Percentiles rank a stretch among this genome's conserved stretches.
Conservation (phyloP, 2,797 vertebrate species). For the Hipposideros larvatus region DNA sequence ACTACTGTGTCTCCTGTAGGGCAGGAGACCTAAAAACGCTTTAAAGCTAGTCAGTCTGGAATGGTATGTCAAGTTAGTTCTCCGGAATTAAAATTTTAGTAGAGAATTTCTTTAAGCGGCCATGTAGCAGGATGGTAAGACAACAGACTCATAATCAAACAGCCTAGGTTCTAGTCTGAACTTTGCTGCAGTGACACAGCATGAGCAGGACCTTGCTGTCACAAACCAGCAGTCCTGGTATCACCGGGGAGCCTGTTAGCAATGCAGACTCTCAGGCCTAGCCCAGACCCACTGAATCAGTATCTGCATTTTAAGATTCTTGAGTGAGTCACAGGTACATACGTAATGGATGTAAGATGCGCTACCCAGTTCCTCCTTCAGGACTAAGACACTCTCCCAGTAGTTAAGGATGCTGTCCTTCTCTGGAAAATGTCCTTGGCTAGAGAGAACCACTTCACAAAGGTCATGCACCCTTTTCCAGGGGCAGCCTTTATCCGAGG, state of each 20-base stretch:
- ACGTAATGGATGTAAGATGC: background rate
- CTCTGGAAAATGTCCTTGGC: background rate
- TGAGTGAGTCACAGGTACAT: background rate
- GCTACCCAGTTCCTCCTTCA: background rate
- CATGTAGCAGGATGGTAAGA: background rate
- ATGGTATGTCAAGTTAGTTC: background rate
- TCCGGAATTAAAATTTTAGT: conserved; percentile 13
- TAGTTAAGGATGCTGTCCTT: background rate
- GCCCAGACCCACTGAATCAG: background rate
- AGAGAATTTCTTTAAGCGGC: background rate
- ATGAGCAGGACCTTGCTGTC: background rate
- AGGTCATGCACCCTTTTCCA: background rate
- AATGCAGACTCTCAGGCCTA: background rate
- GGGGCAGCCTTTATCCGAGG: background rate
- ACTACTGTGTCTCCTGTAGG: background rate
- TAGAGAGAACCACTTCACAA: background rate
- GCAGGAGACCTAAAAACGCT: background rate
- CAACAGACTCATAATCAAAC: background rate
- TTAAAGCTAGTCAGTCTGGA: background rate
- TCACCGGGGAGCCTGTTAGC: background rate
- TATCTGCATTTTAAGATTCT: background rate
- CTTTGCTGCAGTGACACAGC: background rate
- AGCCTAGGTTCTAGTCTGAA: background rate
- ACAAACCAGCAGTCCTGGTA: background rate
- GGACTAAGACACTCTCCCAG: background rate